These are phyloP conservation scores for Geodia barretti DNA, from an alignment of 37 sponge, comb jelly and placozoan species.

Conservation along the genomic window DNA sequence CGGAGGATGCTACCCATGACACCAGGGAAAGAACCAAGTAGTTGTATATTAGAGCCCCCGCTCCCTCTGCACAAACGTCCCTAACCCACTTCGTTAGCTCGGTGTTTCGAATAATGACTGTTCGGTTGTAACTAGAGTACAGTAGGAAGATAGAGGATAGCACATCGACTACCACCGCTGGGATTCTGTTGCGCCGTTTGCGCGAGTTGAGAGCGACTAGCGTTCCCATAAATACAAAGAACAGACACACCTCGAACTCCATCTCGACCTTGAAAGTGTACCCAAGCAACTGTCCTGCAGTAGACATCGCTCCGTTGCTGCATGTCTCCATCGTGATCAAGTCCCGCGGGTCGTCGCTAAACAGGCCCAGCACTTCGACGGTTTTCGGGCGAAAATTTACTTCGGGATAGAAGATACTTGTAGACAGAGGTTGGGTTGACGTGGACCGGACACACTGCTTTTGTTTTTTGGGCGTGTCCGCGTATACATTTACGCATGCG, in stretches of 20 bases:
- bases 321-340: no score
- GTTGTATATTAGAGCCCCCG: not conserved
- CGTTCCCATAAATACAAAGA: not conserved
- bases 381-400: no score
- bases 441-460: no score
- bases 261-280: not conserved
- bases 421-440: no score
- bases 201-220: not conserved
- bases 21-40: not conserved
- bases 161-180: not conserved
- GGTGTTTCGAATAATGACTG: not conserved
- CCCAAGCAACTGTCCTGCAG: not conserved
- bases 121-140: not conserved
- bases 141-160: not conserved
- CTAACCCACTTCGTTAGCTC: not conserved
- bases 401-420: no score
- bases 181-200: not conserved
- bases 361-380: no score
- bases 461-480: no score
- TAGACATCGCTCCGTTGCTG: no score
- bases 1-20: not conserved
- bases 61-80: not conserved
- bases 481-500: no score
- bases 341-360: no score
- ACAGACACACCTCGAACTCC: not conserved